Evolutionary conservation across 2,797 vertebrate genomes (phyloP).

Genomic region (Hybognathus amarus): DNA sequence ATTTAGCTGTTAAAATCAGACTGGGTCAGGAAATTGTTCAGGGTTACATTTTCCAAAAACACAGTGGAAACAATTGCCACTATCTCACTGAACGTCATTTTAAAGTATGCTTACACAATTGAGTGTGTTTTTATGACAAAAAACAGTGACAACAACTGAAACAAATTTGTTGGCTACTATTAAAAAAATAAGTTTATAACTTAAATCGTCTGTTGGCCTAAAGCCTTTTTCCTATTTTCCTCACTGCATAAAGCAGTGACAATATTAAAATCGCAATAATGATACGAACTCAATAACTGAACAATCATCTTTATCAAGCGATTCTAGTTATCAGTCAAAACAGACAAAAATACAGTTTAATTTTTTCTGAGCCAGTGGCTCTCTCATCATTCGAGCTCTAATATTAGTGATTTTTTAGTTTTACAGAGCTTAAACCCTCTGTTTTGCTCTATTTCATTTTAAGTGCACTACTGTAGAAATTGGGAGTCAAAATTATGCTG

Average conservation of each 20-base stretch:
- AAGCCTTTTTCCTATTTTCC: not conserved
- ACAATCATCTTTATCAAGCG: not conserved
- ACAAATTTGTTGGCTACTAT: not conserved
- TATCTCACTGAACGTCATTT: not conserved
- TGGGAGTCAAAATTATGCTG: not conserved
- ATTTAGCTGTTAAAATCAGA: not conserved
- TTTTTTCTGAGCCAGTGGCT: not conserved
- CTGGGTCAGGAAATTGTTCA: not conserved
- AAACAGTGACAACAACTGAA: not conserved
- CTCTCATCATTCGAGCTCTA: not conserved
- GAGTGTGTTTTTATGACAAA: not conserved
- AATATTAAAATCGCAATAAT: not conserved
- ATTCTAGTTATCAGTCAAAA: not conserved
- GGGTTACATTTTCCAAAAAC: not conserved
- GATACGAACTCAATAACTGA: not conserved
- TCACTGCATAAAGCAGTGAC: not conserved
- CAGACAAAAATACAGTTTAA: not conserved
- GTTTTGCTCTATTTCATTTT: not conserved
- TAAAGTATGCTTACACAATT: not conserved
- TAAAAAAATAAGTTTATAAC: not conserved
- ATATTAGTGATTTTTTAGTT: not conserved
- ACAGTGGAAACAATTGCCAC: not conserved
- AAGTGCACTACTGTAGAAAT: conserved; percentile 9
- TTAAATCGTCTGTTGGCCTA: not conserved
- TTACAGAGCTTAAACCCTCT: not conserved